Evolutionary conservation across 92 coral and sea anemone genomes (phyloP), one percentile per base, ranked within the genome.

Genomic region (Palythoa grandis): DNA sequence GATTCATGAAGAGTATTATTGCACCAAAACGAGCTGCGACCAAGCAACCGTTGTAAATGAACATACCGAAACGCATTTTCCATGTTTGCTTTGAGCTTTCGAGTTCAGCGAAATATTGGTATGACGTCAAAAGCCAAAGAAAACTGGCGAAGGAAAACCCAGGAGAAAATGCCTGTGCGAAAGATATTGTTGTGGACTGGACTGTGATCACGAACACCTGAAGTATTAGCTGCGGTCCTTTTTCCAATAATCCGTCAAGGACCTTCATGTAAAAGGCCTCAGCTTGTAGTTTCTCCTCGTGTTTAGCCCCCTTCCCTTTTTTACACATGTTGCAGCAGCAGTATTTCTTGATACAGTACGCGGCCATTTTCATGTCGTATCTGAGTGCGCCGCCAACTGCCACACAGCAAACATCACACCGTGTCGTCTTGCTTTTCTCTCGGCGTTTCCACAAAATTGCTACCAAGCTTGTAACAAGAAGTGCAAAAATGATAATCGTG

Each of bases 1-100:
- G 35, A 5, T 63, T 80, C 85, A 80, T 80, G 85, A 80, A 80
- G 8, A 80, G 39, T 7, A 80, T 66, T 40, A 80, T 43, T 40
- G 85, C 74, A 40, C 58, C 85, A 43, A 80, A 80, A 38, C 85
- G 85, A 80, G 85, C 57, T 19, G 85, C 85, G 0, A 80, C 85
- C 61, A 80, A 47, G 24, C 72, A 63, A 2, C 58, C 65, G 15
- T 80, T 80, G 85, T 65, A 80, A 22, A 80, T 13, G 23, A 80
- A 66, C 85, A 80, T 80, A 14, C 47, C 20, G 2, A 80, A 19
- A 47, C 85, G 74, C 85, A 80, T 80, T 8, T 80, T 80, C 85
- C 85, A 80, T 1, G 85, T 80, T 66, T 80, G 85, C 58, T 80
- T 80, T 2, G 74, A 3, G 73, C 85, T 80, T 68, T 80, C 85